phyloP scores from a whole-genome alignment of 1,140 invertebrate genomes.

The Bombus turneri region DNA sequence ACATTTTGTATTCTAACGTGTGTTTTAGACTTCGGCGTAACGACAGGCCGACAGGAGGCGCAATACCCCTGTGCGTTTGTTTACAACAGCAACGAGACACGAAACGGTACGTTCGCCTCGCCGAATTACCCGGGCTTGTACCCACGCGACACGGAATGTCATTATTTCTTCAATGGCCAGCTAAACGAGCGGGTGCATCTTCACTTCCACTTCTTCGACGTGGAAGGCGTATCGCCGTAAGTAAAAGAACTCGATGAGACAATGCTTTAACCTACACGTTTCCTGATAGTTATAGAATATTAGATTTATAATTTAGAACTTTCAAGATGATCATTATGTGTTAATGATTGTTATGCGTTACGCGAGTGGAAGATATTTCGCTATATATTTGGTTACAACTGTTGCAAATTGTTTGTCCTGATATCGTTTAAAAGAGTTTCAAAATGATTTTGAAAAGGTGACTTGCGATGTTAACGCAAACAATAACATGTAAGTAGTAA shows the following conservation, averaged over 20 bases:
- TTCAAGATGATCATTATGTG: no score
- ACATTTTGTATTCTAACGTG: constrained; percentile 21
- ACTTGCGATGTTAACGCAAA: no score
- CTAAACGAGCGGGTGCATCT: constrained; percentile 92
- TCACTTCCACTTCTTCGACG: constrained; percentile 94
- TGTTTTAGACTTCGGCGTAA: constrained; percentile 90
- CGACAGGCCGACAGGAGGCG: constrained; percentile 87
- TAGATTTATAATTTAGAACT: no score
- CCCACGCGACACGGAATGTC: constrained; percentile 95
- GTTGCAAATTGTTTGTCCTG: no score
- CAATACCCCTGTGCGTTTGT: constrained; percentile 91
- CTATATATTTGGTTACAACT: no score
- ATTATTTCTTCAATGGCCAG: constrained; percentile 96
- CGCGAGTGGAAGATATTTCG: no score
- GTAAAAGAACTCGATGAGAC: constrained; percentile 69
- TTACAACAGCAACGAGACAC: constrained; percentile 90
- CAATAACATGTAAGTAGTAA: no score
- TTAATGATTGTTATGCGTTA: no score
- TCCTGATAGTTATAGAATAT: no score
- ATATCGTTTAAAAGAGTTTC: no score
- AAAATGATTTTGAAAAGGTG: no score
- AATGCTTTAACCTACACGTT: neutral
- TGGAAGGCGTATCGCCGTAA: constrained; percentile 95
- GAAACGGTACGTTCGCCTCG: constrained; percentile 92
- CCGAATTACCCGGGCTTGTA: constrained; percentile 97